phyloP scores from a whole-genome alignment of 2,797 vertebrate genomes.

The Myripristis murdjan region DNA sequence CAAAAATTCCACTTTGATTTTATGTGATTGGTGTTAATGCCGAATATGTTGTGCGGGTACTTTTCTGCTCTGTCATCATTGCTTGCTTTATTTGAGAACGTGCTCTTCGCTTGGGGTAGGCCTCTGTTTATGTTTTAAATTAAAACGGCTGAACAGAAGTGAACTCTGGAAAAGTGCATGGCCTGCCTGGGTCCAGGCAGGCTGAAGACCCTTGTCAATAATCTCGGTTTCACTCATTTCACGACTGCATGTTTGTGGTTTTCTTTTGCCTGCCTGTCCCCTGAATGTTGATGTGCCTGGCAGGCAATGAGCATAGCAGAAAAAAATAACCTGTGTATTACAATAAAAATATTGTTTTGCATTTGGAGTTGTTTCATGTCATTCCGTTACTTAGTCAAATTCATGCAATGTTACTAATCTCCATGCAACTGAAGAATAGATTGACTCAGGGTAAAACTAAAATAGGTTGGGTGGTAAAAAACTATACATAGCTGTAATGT shows the following conservation, averaged over 20 bases:
- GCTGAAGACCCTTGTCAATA: slow-evolving; percentile 38
- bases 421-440: too few species aligned
- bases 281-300: slow-evolving; percentile 73
- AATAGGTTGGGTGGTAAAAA: too few species aligned
- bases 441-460: too few species aligned
- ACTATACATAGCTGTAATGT: too few species aligned
- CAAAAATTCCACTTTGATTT: slow-evolving; percentile 71
- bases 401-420: too few species aligned
- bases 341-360: slow-evolving; percentile 85
- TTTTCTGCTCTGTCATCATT: slow-evolving; percentile 74
- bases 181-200: slow-evolving; percentile 67
- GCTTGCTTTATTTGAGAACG: slow-evolving; percentile 71
- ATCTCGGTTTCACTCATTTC: slow-evolving; percentile 58
- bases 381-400: too few species aligned
- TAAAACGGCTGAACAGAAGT: slow-evolving; percentile 84
- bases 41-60: slow-evolving; percentile 73
- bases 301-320: slow-evolving; percentile 74
- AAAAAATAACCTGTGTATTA: slow-evolving; percentile 77
- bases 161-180: slow-evolving; percentile 74
- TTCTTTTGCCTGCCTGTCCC: slow-evolving; percentile 72
- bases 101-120: slow-evolving; percentile 72
- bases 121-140: slow-evolving; percentile 86
- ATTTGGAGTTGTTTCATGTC: slow-evolving; percentile 43
- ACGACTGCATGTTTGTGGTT: slow-evolving; percentile 60
- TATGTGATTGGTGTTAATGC: slow-evolving; percentile 19